Base-by-base conservation (phyloP, 2,113 vertebrate species). In the Tachysurus vachellii region DNA sequence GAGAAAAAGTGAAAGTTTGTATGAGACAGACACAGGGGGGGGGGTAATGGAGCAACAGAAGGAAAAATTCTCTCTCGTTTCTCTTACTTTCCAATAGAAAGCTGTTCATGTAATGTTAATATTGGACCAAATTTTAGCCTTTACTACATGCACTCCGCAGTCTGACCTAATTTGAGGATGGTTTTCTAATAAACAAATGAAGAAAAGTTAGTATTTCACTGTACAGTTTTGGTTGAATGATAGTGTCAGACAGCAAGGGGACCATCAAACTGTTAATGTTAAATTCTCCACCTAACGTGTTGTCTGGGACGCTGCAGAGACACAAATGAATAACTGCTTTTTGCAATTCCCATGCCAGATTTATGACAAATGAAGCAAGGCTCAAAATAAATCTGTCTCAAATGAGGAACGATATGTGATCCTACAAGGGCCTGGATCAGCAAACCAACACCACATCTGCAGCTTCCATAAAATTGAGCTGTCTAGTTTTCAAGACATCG, bases 341-440 rank as follows among this genome's bases (percentile, higher is more conserved):
- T 82, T 68, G 76, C 59, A 66, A 84, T 89, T 89, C 86, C 53
- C 84, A 84, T 54, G 81, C 84, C 64, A 79, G 75, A 90, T 89
- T 86, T 88, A 86, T 64, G 82, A 57, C 66, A 59, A 87, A 86
- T 87, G 73, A 87, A 71, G 85, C 71, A 64, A 73, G 66, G 31
- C 88, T 83, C 82, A 56, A 79, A 82, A 90, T 85, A 89, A 89
- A 87, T 89, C 87, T 88, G 89, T 87, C 83, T 64, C 42, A 85
- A 80, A 87, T 53, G 82, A 87, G 87, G 59, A 87, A 75, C 44
- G 62, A 59, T 76, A 85, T 54, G 68, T 62, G 85, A 85, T 82
- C 80, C 54, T 80, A 73, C n/a, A 75, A 80, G 82, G n/a, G 31
- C 86, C 86, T 83, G 84, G 85, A 76, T 64, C 83, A 88, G 61